Percentiles rank a stretch among this genome's conserved stretches.
These are phyloP conservation scores for Porites rus DNA, from an alignment of 92 coral and sea anemone genomes.

Conservation along the genomic window DNA sequence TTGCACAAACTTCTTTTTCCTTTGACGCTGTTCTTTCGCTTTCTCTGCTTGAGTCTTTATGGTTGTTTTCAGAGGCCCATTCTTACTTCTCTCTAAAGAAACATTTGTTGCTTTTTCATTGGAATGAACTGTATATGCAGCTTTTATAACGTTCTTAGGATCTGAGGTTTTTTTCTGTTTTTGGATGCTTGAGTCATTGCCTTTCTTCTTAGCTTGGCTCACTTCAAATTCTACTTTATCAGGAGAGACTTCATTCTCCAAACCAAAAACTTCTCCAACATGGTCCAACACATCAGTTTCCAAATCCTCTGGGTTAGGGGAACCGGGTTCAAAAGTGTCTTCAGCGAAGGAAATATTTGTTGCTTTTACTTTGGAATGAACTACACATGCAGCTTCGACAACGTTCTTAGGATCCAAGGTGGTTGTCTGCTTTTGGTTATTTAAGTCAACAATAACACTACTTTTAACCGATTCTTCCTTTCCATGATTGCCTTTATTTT, in stretches of 20 bases:
- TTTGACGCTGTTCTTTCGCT: slow-evolving; percentile 70
- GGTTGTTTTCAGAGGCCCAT: neutral
- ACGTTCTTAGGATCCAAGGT: neutral
- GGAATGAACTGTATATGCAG: neutral
- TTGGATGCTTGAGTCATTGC: neutral
- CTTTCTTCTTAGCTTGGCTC: too few species aligned
- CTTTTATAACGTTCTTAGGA: neutral
- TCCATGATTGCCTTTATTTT: neutral
- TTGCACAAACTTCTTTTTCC: slow-evolving; percentile 69
- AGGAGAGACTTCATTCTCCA: too few species aligned
- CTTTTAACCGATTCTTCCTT: neutral
- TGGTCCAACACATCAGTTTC: too few species aligned
- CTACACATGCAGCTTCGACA: neutral
- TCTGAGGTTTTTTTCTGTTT: neutral
- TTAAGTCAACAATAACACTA: neutral
- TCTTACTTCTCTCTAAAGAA: slow-evolving; percentile 1
- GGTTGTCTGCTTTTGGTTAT: neutral
- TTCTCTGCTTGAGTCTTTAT: slow-evolving; percentile 57
- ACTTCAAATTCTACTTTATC: too few species aligned
- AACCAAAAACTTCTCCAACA: too few species aligned
- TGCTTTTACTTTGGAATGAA: neutral
- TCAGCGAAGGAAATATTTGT: neutral
- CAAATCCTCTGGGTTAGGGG: too few species aligned
- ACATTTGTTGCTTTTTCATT: too few species aligned
- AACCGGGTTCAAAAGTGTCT: too few species aligned